Percentiles rank a stretch among this genome's conserved stretches.
Evolutionary conservation across 2,888 invertebrate species (phyloP).

Genomic region (Agriopis marginaria): DNA sequence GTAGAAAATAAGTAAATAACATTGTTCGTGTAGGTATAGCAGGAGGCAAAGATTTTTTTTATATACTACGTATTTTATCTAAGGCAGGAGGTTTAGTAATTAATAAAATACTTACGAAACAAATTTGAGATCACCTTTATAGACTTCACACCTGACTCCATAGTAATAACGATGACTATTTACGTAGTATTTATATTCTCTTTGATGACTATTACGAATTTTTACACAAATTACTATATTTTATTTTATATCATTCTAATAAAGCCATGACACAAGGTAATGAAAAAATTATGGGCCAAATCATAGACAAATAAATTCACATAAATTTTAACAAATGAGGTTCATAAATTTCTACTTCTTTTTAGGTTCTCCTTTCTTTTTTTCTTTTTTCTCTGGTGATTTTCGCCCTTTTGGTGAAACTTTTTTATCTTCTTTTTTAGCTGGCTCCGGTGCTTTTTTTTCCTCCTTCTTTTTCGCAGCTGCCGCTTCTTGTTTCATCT

Average conservation of each 20-base stretch:
- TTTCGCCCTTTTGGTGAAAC: constrained; percentile 39
- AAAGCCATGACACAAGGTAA: neutral
- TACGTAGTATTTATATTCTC: too few relatives aligned
- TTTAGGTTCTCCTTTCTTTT: constrained; percentile 39
- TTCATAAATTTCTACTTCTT: constrained; percentile 6
- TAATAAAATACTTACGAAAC: constrained; percentile 50
- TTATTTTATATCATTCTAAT: neutral
- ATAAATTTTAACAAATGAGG: constrained; percentile 3
- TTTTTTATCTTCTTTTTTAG: constrained; percentile 28
- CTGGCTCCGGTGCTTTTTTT: constrained; percentile 30
- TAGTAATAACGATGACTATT: constrained; percentile 25
- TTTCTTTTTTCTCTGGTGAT: constrained; percentile 38
- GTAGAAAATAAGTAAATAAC: too few relatives aligned
- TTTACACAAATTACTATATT: constrained; percentile 3
- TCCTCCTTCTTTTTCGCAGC: constrained; percentile 11
- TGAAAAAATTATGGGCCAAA: neutral
- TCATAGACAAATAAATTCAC: neutral
- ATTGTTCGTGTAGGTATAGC: too few relatives aligned
- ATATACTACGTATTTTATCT: too few relatives aligned
- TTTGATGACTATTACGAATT: constrained; percentile 15
- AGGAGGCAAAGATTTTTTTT: too few relatives aligned
- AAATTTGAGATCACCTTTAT: constrained; percentile 47
- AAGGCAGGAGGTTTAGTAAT: neutral
- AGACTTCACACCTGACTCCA: constrained; percentile 44
- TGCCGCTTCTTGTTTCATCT: constrained; percentile 49